Base-by-base conservation (phyloP, 2,113 vertebrate species). In the Camelus dromedarius region DNA sequence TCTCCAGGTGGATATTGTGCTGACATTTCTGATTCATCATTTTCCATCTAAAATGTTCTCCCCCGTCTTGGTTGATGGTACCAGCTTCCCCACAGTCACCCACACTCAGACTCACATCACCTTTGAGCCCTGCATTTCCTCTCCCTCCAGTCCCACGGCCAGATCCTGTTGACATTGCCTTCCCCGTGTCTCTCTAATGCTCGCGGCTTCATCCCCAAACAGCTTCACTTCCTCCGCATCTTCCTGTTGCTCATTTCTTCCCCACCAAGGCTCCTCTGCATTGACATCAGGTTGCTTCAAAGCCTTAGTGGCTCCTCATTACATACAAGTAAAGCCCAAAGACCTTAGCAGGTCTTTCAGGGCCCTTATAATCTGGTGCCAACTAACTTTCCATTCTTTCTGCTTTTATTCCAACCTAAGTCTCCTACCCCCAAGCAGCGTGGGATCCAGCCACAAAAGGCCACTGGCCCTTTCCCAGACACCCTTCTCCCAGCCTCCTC, bases 51-150 rank as follows among this genome's bases (percentile, higher is more conserved):
- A 64, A 64, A 20, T 81, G 48, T 69, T 14, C 77, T 64, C 19
- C 52, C 66, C 8, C 8, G 19, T 7, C 66, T 35, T 42, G 76
- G 15, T 5, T 52, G 50, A 67, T 11, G 32, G n/a, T 58, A 12
- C 35, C 69, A 48, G 30, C 56, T 46, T 32, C 3, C 32, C 15
- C 52, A 30, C 9, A 11, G n/a, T 12, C 1, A 1, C 4, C 0
- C 0, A 64, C 19, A 15, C 35, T 72, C 91, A 87, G 38, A 91
- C 66, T 60, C 19, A 4, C 6, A 16, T 87, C 35, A 64, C 52
- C 50, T 67, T 48, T 6, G 46, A 80, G 64, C 14, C 60, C 42
- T 22, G 2, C 5, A 0, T 75, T 46, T 88, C 38, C 81, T 52
- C 62, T 73, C 32, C 48, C 14, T 30, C 35, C 32, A 60, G 5